Base-by-base conservation (phyloP, 2,888 invertebrate species). In the Druceiella hillmani region DNA sequence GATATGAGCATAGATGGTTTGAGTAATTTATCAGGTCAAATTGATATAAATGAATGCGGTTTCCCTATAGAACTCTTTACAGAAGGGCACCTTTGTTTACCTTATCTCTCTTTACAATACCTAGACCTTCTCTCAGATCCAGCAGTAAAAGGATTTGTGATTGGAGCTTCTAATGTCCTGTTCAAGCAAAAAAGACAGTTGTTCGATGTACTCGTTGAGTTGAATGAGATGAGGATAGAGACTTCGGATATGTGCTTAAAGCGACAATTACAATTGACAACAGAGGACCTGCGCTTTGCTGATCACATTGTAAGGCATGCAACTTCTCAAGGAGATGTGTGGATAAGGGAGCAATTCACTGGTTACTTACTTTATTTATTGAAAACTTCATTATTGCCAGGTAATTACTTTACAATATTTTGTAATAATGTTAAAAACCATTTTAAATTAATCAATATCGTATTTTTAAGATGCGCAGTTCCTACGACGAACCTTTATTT, bases 121-220 rank as follows among this genome's bases (percentile, higher is more conserved):
- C 79, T 97, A 68, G 98, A 98, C 66, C 69, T 94, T 38, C 66
- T 99, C 36, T 82, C 83, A 33, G 92, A 95, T 61, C 77, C 86
- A 3, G 87, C 88, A 50, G 90, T 95, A 4, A 71, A 84, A 44
- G 87, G 87, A 16, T 88, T 87, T 63, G 75, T 94, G 28, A 87
- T 95, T 40, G 98, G 99, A 24, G 97, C 97, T n/a, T 97, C 97
- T 10, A 99, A 99, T 70, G 87, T 94, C n/a, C 71, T 99, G 22
- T 99, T 98, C 59, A 91, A 92, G 59, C 97, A 97, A 61, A 94
- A 94, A 56, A 79, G 87, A 44, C 88, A 94, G 54, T 65, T 95
- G 33, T 87, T 91, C 44, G 98, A 99, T 64, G 90, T 93, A 11
- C 65, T 97, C 36, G 81, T 99, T 2, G 94, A 94, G 68, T 78